Base-by-base conservation (phyloP, 1,140 invertebrate species). In the Drosophila santomea region DNA sequence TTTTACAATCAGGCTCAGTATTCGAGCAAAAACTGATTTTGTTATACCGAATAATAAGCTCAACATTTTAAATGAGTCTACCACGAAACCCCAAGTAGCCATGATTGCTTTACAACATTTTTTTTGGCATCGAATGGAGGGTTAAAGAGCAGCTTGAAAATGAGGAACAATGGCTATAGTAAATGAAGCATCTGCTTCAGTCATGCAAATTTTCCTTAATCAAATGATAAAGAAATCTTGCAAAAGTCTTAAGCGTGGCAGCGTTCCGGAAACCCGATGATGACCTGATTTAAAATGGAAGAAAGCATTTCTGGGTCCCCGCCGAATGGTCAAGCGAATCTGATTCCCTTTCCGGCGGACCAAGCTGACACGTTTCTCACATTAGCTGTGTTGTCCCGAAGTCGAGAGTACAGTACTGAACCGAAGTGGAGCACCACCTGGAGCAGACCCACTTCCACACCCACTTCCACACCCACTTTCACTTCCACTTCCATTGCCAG, bases 341-440 rank as follows among this genome's bases (percentile, higher is more conserved):
- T 73, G 47, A 17, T 20, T 10, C 20, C 17, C 35, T 14, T 43
- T 57, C 15, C 23, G 28, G 28, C 1, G 28, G n/a, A 28, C 36
- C 41, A 54, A 17, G 44, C 50, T 41, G 61, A 64, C 73, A 75
- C 73, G 73, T 75, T 75, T 75, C 48, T 75, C 72, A 75, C 73
- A 75, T 75, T 75, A 75, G 73, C 44, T 64, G 60, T 39, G 41
- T 28, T 61, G 38, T 15, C 32, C 32, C 8, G 32, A 32, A 8
- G n/a, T 7, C 15, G 23, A 10, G 7, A n/a, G 23, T n/a, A n/a
- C 6, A 8, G 38, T 15, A 38, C 28, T 32, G 12, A 8, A 25
- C 23, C 7, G 47, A n/a, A 28, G 47, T 8, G 5, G 14, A 32
- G 32, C 23, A 36, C 25, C 25, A 17, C n/a, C 43, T 36, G 44